Conservation (phyloP, 2,797 vertebrate genomes). For the Karalla daura region DNA sequence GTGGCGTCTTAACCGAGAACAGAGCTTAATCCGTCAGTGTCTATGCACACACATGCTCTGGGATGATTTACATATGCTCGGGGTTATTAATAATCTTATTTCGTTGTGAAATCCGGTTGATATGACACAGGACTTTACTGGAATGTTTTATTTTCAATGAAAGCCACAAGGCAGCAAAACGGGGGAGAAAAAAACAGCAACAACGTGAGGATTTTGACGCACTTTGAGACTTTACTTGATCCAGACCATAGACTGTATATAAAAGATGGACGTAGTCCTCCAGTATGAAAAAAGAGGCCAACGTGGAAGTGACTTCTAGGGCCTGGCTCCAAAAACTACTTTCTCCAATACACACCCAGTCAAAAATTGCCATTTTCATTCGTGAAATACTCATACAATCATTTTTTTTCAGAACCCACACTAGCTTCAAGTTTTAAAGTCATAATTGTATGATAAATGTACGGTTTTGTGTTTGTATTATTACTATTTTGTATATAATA, state of each 20-base stretch:
- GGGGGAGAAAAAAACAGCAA: neutral
- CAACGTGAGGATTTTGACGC: neutral
- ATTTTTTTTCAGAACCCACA: no score
- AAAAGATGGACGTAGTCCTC: no score
- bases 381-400: no score
- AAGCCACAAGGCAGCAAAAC: neutral
- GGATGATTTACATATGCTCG: neutral
- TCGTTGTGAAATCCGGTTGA: conserved; percentile 9
- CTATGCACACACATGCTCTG: neutral
- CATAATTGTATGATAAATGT: no score
- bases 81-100: conserved; percentile 8
- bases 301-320: no score
- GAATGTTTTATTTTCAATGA: conserved; percentile 1
- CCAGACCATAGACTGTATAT: neutral
- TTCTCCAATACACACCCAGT: no score
- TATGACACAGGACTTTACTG: neutral
- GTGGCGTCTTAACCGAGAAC: conserved; percentile 12
- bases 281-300: no score
- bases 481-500: no score
- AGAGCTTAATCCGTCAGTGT: conserved; percentile 13
- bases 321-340: no score
- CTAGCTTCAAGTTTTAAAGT: no score
- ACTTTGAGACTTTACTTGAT: neutral
- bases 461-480: no score
- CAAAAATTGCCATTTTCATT: no score